Percentiles rank a stretch among this genome's conserved stretches.
Conservation (phyloP, 2,888 invertebrate species). For the Polydrusus cervinus region DNA sequence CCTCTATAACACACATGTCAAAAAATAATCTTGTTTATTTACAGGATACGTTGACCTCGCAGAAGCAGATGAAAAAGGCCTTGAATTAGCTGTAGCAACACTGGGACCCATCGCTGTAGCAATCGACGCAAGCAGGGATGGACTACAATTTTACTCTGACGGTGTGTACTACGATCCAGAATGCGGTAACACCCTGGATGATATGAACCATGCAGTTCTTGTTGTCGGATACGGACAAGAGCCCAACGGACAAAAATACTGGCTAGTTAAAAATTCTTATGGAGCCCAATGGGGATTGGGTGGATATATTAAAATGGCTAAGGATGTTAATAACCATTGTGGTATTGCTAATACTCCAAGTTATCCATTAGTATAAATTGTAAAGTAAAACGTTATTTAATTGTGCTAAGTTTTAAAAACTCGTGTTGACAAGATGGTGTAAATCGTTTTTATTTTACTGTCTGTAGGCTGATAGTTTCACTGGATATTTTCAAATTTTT, state of each 20-base stretch:
- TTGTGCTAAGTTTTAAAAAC: conserved; percentile 1
- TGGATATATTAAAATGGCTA: conserved; percentile 67
- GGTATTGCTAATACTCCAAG: conserved; percentile 88
- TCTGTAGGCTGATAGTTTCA: too few relatives aligned
- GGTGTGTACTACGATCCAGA: conserved; percentile 87
- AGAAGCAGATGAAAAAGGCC: conserved; percentile 81
- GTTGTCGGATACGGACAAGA: conserved; percentile 86
- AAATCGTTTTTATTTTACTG: too few relatives aligned
- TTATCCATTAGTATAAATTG: conserved; percentile 84
- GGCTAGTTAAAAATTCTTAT: conserved; percentile 83
- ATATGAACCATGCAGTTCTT: conserved; percentile 89
- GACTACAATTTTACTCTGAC: conserved; percentile 89
- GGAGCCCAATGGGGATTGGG: conserved; percentile 69
- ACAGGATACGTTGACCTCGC: conserved; percentile 85
- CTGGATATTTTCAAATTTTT: too few relatives aligned
- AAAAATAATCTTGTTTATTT: conserved; percentile 48
- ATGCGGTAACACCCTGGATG: conserved; percentile 76
- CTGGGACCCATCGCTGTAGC: conserved; percentile 91
- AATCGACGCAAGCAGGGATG: conserved; percentile 89
- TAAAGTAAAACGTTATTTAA: neutral
- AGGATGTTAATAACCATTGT: conserved; percentile 80
- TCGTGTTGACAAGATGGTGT: too few relatives aligned
- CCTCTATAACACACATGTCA: too few relatives aligned
- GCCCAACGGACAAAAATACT: conserved; percentile 77
- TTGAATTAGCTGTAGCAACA: conserved; percentile 87